These are phyloP conservation scores for Seriola rivoliana DNA, from an alignment of 2,113 vertebrate species.

Conservation along the genomic window DNA sequence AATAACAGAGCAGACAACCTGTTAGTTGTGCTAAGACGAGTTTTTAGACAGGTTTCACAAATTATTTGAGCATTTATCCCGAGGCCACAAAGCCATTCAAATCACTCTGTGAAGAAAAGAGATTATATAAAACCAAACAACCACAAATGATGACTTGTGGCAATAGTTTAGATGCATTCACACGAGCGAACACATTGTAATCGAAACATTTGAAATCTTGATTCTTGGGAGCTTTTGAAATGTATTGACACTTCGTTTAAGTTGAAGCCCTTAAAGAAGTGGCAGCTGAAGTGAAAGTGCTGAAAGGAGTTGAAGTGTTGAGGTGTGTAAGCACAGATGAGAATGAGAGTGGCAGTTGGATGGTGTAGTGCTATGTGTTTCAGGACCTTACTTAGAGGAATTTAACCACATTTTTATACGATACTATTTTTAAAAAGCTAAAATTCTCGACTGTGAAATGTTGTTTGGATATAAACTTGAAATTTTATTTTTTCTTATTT, in stretches of 20 bases:
- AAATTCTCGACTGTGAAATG: no score
- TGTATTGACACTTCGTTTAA: not conserved
- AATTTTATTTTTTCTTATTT: not conserved
- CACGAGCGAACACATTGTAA: not conserved
- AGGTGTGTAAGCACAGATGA: not conserved
- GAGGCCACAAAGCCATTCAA: not conserved
- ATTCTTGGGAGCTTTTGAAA: not conserved
- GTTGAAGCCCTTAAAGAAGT: not conserved
- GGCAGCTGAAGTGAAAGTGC: not conserved
- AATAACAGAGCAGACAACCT: slow-evolving; percentile 40
- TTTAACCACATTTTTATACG: not conserved
- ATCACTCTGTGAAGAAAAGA: not conserved
- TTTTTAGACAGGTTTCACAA: slow-evolving; percentile 40
- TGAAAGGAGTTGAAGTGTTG: not conserved
- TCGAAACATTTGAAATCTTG: not conserved
- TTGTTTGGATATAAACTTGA: no score
- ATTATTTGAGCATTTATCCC: slow-evolving; percentile 3
- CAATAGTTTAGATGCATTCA: not conserved
- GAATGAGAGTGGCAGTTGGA: not conserved
- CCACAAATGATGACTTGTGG: not conserved
- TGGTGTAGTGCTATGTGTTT: no score
- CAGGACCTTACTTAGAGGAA: no score
- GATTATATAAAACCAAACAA: not conserved
- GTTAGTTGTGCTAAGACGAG: slow-evolving; percentile 39
- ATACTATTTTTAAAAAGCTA: no score